Percentiles rank a stretch among this genome's conserved stretches.
Evolutionary conservation across 2,888 invertebrate species (phyloP).

Genomic region (Micoletzkya japonica): DNA sequence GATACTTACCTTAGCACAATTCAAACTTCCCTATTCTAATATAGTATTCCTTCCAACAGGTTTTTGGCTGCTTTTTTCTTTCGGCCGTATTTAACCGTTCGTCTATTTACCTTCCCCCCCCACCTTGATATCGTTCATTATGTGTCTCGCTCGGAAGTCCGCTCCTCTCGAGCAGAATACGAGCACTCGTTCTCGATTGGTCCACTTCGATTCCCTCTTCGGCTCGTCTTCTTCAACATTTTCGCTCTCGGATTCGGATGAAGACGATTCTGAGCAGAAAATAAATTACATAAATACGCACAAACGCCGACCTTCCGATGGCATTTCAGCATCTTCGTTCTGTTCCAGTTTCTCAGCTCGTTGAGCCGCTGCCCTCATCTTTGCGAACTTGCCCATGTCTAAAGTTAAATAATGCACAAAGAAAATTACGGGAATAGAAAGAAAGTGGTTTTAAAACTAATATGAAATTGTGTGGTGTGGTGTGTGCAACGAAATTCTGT

Average conservation of each 20-base stretch:
- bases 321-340: conserved; percentile 14
- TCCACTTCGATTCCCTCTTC: conserved; percentile 79
- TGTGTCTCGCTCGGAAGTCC: conserved; percentile 84
- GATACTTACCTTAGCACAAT: too few relatives aligned
- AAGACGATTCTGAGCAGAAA: conserved; percentile 20
- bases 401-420: neutral
- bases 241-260: conserved; percentile 25
- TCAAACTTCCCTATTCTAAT: too few relatives aligned
- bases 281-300: neutral
- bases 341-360: conserved; percentile 29
- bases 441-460: too few relatives aligned
- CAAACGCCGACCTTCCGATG: neutral
- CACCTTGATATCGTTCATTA: conserved; percentile 83
- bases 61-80: too few relatives aligned
- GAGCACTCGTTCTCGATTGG: conserved; percentile 86
- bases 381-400: conserved; percentile 43
- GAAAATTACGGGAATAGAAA: neutral
- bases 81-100: too few relatives aligned
- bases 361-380: conserved; percentile 34
- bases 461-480: too few relatives aligned
- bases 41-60: too few relatives aligned
- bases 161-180: conserved; percentile 94
- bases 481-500: too few relatives aligned
- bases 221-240: conserved; percentile 5
- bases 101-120: neutral